Evolutionary conservation across 2,797 vertebrate species (phyloP).

Genomic region (Phrynocephalus forsythii): DNA sequence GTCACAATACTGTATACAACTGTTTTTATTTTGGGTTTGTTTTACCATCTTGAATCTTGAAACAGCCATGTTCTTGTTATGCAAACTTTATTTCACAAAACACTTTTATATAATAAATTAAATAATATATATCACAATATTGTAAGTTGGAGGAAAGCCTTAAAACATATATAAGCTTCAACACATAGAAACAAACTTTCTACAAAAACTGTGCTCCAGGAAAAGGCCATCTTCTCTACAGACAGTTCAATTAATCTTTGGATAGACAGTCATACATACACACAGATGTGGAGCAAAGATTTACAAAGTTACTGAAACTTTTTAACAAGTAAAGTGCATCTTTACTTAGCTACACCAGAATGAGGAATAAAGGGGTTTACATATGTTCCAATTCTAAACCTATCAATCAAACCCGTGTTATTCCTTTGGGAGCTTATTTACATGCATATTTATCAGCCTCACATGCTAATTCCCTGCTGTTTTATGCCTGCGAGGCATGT

Average conservation of each 20-base stretch:
- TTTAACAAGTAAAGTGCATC: slow-evolving; percentile 98
- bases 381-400: slow-evolving; percentile 99
- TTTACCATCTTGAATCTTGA: neutral
- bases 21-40: too few relatives aligned
- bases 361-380: slow-evolving; percentile 98
- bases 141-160: neutral
- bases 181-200: slow-evolving; percentile 37
- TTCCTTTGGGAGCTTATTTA: slow-evolving; percentile 99
- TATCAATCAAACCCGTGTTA: slow-evolving; percentile 99
- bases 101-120: neutral
- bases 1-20: neutral
- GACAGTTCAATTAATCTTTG: slow-evolving; percentile 94
- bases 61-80: neutral
- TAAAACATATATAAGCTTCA: slow-evolving; percentile 27
- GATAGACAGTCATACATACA: slow-evolving; percentile 91
- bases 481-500: slow-evolving; percentile 98
- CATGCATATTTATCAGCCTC: slow-evolving; percentile 99
- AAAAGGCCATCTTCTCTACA: slow-evolving; percentile 72
- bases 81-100: neutral
- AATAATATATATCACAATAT: neutral
- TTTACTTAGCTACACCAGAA: slow-evolving; percentile 92
- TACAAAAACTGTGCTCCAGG: slow-evolving; percentile 30
- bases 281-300: slow-evolving; percentile 99
- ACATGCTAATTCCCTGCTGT: slow-evolving; percentile 99
- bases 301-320: slow-evolving; percentile 99